These are phyloP conservation scores for Kradibia gibbosae DNA, from an alignment of 1,140 invertebrate genomes.

Conservation along the genomic window DNA sequence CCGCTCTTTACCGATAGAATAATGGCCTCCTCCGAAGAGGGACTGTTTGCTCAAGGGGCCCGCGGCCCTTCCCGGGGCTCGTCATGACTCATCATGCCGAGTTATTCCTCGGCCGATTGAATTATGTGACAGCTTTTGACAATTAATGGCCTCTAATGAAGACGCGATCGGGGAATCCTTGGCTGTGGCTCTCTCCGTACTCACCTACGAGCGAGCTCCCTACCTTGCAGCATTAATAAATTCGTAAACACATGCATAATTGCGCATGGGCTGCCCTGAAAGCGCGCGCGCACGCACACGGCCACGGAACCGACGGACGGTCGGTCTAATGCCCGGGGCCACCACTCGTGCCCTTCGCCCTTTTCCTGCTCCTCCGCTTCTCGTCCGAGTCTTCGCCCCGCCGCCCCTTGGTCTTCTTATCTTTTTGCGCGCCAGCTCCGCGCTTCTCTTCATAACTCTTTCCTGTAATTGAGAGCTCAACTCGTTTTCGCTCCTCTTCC, in stretches of 20 bases:
- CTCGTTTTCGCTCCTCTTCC: constrained; percentile 50
- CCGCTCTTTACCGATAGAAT: neutral
- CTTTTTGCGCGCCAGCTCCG: constrained; percentile 9
- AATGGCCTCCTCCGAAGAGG: neutral
- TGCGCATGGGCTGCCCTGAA: too few species aligned
- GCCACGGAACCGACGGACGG: neutral
- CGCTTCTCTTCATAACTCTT: constrained; percentile 65
- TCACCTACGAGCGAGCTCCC: neutral
- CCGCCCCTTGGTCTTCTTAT: neutral
- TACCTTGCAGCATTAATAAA: too few species aligned
- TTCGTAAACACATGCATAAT: neutral
- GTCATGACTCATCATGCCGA: constrained; percentile 3
- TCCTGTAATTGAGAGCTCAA: constrained; percentile 72
- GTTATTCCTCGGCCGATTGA: constrained; percentile 56
- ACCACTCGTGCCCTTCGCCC: constrained; percentile 49
- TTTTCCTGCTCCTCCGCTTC: constrained; percentile 49
- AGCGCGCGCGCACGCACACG: neutral
- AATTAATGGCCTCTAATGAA: constrained; percentile 70
- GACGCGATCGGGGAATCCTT: constrained; percentile 57
- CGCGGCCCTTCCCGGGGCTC: neutral
- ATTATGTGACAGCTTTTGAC: constrained; percentile 65
- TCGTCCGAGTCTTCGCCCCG: constrained; percentile 27
- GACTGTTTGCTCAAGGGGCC: neutral
- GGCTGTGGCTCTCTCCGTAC: neutral
- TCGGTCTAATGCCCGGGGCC: neutral